phyloP scores from a whole-genome alignment of 2,797 vertebrate genomes.

The Micrastur ruficollis region DNA sequence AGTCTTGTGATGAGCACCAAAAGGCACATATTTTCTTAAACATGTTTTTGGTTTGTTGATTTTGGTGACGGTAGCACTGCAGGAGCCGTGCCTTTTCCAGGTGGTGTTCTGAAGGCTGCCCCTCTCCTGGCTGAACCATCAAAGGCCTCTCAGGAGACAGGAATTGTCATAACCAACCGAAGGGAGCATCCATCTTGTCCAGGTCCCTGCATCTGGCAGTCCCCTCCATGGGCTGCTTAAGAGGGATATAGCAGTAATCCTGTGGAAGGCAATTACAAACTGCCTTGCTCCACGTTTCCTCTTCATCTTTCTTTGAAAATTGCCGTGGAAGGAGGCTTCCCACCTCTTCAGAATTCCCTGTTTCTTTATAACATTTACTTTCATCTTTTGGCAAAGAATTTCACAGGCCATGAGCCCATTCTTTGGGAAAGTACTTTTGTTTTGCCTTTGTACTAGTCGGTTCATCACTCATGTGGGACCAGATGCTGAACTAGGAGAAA shows the following conservation, averaged over 20 bases:
- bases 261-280: neutral
- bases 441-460: neutral
- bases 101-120: neutral
- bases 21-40: neutral
- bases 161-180: neutral
- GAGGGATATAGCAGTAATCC: neutral
- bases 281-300: neutral
- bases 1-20: neutral
- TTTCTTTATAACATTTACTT: neutral
- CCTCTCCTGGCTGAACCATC: neutral
- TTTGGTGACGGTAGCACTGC: neutral
- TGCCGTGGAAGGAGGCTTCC: neutral
- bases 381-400: constrained; percentile 11
- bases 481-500: constrained; percentile 38
- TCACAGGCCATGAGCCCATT: neutral
- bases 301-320: neutral
- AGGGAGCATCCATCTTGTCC: accelerated
- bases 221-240: neutral
- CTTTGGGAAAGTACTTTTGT: neutral
- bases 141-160: neutral
- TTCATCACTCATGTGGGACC: constrained; percentile 23
- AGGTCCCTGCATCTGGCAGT: neutral
- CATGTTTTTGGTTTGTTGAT: neutral
- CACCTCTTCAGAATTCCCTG: neutral
- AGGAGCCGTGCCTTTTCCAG: neutral